Evolutionary conservation across 30 jellyfish, hydroid and myxozoan genomes (phyloP).

Genomic region (Chironex yamaguchii): DNA sequence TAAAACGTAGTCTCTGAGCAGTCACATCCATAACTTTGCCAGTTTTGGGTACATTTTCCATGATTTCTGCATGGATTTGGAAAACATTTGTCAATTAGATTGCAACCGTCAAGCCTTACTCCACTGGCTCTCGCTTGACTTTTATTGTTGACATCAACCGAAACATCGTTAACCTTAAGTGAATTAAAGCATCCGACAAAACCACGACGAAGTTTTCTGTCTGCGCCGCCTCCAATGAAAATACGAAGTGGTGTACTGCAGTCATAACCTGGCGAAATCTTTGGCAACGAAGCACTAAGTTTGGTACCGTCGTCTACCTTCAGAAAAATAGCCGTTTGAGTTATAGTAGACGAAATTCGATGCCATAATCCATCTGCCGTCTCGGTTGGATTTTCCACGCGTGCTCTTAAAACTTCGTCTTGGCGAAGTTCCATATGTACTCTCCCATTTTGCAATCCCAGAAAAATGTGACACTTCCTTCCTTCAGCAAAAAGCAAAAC

Average conservation of each 20-base stretch:
- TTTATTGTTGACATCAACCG: slow-evolving; percentile 24
- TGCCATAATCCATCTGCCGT: slow-evolving; percentile 69
- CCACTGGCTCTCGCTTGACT: slow-evolving; percentile 41
- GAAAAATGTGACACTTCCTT: slow-evolving; percentile 55
- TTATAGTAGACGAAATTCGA: slow-evolving; percentile 5
- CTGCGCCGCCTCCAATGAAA: slow-evolving; percentile 78
- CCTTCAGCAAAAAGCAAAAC: slow-evolving; percentile 71
- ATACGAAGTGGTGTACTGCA: slow-evolving; percentile 66
- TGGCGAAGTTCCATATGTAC: slow-evolving; percentile 68
- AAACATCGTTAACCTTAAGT: slow-evolving; percentile 37
- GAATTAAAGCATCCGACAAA: slow-evolving; percentile 80
- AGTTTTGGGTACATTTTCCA: slow-evolving; percentile 78
- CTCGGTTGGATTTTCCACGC: slow-evolving; percentile 44
- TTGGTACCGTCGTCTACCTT: slow-evolving; percentile 60
- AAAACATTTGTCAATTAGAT: slow-evolving; percentile 73
- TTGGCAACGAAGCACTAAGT: slow-evolving; percentile 64
- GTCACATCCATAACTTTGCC: slow-evolving; percentile 81
- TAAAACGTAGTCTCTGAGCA: slow-evolving; percentile 79
- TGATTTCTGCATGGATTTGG: slow-evolving; percentile 88
- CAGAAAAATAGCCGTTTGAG: slow-evolving; percentile 35
- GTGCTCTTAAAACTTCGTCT: slow-evolving; percentile 55
- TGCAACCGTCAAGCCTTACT: slow-evolving; percentile 42
- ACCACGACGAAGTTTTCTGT: slow-evolving; percentile 59
- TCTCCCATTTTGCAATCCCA: slow-evolving; percentile 63
- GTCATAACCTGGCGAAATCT: slow-evolving; percentile 37